Conservation (phyloP, 2,797 vertebrate genomes). For the Poecilia wingei region DNA sequence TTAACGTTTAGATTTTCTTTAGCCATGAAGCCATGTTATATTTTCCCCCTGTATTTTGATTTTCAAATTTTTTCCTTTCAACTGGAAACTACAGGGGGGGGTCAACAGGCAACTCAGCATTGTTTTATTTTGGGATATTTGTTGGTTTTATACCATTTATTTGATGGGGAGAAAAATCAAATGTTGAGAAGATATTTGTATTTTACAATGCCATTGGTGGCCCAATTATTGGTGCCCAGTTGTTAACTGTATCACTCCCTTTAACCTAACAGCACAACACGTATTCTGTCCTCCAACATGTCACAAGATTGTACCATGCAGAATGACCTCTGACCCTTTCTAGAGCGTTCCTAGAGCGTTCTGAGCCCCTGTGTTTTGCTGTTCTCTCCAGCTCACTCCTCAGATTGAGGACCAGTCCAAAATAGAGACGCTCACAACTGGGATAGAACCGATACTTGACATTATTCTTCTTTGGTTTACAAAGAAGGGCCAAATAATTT, state of each 20-base stretch:
- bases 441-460: too few relatives aligned
- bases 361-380: not conserved
- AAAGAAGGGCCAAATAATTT: not conserved
- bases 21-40: constrained; percentile 60
- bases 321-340: not conserved
- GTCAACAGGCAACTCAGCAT: not conserved
- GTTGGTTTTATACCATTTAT: not conserved
- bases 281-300: not conserved
- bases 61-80: not conserved
- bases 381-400: not conserved
- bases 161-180: not conserved
- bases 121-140: not conserved
- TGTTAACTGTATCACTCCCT: not conserved
- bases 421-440: too few relatives aligned
- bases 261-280: not conserved
- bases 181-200: not conserved
- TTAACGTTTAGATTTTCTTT: not conserved
- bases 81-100: not conserved
- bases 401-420: not conserved
- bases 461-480: too few relatives aligned
- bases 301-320: not conserved
- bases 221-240: not conserved
- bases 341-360: not conserved
- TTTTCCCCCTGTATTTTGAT: not conserved
- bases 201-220: not conserved